Percentiles rank a stretch among this genome's conserved stretches.
These are phyloP conservation scores for Euwallacea fornicatus DNA, from an alignment of 1,140 invertebrate species.

Conservation along the genomic window DNA sequence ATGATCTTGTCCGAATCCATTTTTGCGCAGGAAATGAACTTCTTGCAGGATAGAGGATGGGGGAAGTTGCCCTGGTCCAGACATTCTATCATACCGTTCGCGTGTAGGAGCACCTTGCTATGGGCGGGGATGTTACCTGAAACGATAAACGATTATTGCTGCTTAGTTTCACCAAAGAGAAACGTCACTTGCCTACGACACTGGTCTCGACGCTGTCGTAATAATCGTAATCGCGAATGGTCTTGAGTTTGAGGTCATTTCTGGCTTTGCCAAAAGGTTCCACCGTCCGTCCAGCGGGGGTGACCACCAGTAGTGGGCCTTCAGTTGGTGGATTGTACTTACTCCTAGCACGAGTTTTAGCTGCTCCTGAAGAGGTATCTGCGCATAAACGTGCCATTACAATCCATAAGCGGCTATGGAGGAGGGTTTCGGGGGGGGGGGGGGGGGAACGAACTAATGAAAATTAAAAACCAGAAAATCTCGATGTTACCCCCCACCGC, in stretches of 20 bases:
- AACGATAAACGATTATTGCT: background rate
- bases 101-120: slow-evolving; percentile 54
- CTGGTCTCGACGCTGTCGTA: slow-evolving; percentile 56
- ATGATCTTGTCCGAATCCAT: slow-evolving; percentile 74
- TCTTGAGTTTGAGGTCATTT: background rate
- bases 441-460: too few relatives aligned
- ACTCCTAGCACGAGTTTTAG: slow-evolving; percentile 5
- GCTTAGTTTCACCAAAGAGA: background rate
- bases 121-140: slow-evolving; percentile 52
- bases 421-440: background rate
- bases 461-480: background rate
- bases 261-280: background rate
- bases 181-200: slow-evolving; percentile 16
- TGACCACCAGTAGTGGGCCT: slow-evolving; percentile 33
- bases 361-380: slow-evolving; percentile 2
- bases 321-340: slow-evolving; percentile 31
- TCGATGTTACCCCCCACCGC: too few relatives aligned
- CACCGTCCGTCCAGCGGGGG: slow-evolving; percentile 4
- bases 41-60: slow-evolving; percentile 82
- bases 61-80: slow-evolving; percentile 86
- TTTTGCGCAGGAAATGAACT: slow-evolving; percentile 84
- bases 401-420: background rate
- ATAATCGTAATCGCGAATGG: slow-evolving; percentile 61
- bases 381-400: background rate
- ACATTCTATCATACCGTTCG: slow-evolving; percentile 72